These are phyloP conservation scores for Gadus macrocephalus DNA, from an alignment of 2,113 vertebrate genomes.

Conservation along the genomic window DNA sequence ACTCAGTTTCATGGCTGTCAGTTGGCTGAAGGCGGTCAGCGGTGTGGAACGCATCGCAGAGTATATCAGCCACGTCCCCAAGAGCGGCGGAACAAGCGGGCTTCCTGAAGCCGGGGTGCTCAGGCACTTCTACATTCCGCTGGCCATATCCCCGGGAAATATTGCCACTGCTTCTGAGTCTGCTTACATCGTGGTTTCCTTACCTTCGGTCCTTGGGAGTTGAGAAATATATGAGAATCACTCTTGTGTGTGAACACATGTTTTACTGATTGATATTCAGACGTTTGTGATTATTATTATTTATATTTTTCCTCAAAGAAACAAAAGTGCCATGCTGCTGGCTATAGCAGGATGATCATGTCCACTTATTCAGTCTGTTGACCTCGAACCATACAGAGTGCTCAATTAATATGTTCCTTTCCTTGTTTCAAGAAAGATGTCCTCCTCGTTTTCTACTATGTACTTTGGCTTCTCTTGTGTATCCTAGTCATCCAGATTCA, in stretches of 20 bases:
- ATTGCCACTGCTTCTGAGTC: conserved; percentile 44
- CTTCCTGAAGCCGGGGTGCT: conserved; percentile 32
- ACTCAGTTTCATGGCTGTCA: conserved; percentile 69
- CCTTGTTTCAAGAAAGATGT: too few species aligned
- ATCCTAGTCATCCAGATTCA: too few species aligned
- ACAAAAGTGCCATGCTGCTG: too few species aligned
- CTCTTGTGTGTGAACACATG: neutral
- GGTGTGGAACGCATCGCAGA: conserved; percentile 49
- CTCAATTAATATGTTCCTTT: too few species aligned
- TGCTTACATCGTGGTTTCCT: conserved; percentile 32
- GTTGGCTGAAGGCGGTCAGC: conserved; percentile 54
- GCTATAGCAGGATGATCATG: too few species aligned
- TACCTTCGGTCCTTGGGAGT: conserved; percentile 16
- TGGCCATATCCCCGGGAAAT: conserved; percentile 25
- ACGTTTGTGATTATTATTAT: neutral
- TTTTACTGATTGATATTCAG: neutral
- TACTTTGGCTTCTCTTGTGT: too few species aligned
- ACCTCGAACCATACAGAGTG: too few species aligned
- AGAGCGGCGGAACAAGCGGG: conserved; percentile 34
- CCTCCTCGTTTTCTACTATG: too few species aligned
- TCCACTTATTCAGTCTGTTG: too few species aligned
- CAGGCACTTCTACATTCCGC: conserved; percentile 17
- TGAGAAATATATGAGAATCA: conserved; percentile 44
- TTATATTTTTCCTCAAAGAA: neutral
- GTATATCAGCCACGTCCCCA: conserved; percentile 34